Conservation (phyloP, 2,888 invertebrate genomes). For the Lochmaea capreae region DNA sequence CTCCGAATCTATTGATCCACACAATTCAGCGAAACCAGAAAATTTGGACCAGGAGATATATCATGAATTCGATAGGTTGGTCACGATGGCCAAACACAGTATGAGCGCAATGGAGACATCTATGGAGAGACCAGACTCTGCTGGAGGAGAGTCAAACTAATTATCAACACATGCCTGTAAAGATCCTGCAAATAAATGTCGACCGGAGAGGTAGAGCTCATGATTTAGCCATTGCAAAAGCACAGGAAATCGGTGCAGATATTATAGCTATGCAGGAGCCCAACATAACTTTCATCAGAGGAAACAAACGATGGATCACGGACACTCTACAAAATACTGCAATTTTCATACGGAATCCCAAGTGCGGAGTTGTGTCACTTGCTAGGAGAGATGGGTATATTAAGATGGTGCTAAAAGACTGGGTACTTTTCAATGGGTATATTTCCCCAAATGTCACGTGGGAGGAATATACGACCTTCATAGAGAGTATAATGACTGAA, state of each 20-base stretch:
- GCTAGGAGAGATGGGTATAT: background rate
- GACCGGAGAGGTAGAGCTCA: background rate
- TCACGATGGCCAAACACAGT: too few relatives aligned
- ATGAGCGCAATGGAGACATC: too few relatives aligned
- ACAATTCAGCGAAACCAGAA: too few relatives aligned
- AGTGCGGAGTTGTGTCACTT: background rate
- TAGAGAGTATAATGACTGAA: background rate
- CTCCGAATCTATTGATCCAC: too few relatives aligned
- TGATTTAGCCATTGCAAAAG: background rate
- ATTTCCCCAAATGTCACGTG: background rate
- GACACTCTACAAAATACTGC: background rate
- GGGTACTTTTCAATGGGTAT: background rate
- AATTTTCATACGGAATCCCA: background rate
- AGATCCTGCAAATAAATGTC: background rate
- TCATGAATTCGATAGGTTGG: too few relatives aligned
- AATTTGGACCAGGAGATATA: too few relatives aligned
- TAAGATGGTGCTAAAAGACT: background rate
- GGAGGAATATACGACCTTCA: background rate
- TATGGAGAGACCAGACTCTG: too few relatives aligned
- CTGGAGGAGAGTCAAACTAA: background rate
- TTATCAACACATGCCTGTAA: background rate
- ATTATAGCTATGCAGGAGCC: background rate
- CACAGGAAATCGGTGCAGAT: background rate
- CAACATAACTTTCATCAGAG: background rate
- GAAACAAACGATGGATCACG: background rate